A percentile compares a stretch with the other conserved stretches of the same genome.
These are phyloP conservation scores for Resseliella maxima DNA, from an alignment of 2,888 invertebrate species.

Conservation along the genomic window DNA sequence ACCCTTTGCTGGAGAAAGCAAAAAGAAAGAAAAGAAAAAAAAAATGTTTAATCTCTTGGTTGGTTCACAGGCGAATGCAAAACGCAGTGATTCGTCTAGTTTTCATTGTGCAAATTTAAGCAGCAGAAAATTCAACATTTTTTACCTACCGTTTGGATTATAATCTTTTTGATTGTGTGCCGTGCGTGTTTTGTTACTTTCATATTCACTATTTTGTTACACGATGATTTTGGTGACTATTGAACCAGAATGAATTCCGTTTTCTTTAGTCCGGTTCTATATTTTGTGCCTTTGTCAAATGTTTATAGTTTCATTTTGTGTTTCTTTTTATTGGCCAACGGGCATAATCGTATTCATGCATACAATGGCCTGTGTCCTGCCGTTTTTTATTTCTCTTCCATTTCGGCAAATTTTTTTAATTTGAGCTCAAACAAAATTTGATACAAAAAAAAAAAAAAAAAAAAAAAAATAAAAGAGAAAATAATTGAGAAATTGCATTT, in stretches of 20 bases:
- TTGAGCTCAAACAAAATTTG: neutral
- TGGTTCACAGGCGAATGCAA: neutral
- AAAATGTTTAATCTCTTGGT: too few species aligned
- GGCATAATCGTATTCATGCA: neutral
- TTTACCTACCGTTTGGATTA: neutral
- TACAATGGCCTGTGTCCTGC: neutral
- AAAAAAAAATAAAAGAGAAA: too few species aligned
- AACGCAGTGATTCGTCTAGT: neutral
- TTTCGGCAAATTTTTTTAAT: neutral
- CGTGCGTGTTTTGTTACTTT: too few species aligned
- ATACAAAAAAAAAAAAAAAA: neutral
- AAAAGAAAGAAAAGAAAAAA: neutral
- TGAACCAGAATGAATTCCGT: slow-evolving; percentile 15
- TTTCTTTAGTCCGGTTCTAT: neutral
- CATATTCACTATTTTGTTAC: slow-evolving; percentile 25
- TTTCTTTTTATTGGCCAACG: neutral
- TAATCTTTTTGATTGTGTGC: neutral
- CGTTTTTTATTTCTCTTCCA: neutral
- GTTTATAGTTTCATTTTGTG: neutral
- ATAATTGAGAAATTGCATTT: slow-evolving; percentile 21
- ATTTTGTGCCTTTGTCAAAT: neutral
- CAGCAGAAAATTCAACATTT: neutral
- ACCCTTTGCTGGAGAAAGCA: neutral
- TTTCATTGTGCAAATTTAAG: slow-evolving; percentile 8
- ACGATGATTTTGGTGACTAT: neutral